phyloP scores from a whole-genome alignment of 2,888 invertebrate genomes.

The Meloe dianella region DNA sequence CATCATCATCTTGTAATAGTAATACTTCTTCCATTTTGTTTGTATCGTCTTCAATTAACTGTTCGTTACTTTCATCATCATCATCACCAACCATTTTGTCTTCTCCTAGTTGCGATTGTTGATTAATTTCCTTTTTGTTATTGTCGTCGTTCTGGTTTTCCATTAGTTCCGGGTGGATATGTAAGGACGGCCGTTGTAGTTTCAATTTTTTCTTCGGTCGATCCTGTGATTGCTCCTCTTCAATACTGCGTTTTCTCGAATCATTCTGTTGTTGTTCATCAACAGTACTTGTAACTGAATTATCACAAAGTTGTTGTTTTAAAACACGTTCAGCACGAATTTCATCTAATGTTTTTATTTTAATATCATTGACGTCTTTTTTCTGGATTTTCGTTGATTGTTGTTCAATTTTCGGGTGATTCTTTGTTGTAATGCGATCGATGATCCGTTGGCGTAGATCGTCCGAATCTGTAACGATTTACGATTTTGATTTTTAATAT shows the following conservation, averaged over 20 bases:
- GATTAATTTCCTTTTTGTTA: slow-evolving; percentile 21
- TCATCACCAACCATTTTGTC: slow-evolving; percentile 34
- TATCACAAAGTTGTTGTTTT: slow-evolving; percentile 22
- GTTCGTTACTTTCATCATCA: slow-evolving; percentile 22
- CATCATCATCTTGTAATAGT: slow-evolving; percentile 53
- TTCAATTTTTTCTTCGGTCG: slow-evolving; percentile 46
- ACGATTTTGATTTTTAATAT: background rate
- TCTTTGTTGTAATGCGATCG: slow-evolving; percentile 42
- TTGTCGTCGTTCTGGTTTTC: slow-evolving; percentile 30
- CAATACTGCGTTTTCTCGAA: slow-evolving; percentile 10
- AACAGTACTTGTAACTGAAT: slow-evolving; percentile 28
- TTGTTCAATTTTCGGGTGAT: slow-evolving; percentile 25
- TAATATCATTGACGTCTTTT: slow-evolving; percentile 45
- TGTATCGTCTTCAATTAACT: slow-evolving; percentile 12
- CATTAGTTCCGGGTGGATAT: background rate
- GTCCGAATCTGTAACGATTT: slow-evolving; percentile 29
- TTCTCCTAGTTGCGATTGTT: slow-evolving; percentile 23
- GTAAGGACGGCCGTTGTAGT: slow-evolving; percentile 41
- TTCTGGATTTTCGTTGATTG: slow-evolving; percentile 17
- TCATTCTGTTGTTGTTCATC: slow-evolving; percentile 23
- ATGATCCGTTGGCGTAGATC: slow-evolving; percentile 51
- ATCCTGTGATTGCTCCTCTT: slow-evolving; percentile 20
- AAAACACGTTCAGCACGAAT: slow-evolving; percentile 53
- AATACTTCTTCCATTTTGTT: slow-evolving; percentile 50
- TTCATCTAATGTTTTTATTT: slow-evolving; percentile 59